A percentile compares a stretch with the other conserved stretches of the same genome.
Conservation (phyloP, 1,140 invertebrate species). For the Campoletis sonorensis region DNA sequence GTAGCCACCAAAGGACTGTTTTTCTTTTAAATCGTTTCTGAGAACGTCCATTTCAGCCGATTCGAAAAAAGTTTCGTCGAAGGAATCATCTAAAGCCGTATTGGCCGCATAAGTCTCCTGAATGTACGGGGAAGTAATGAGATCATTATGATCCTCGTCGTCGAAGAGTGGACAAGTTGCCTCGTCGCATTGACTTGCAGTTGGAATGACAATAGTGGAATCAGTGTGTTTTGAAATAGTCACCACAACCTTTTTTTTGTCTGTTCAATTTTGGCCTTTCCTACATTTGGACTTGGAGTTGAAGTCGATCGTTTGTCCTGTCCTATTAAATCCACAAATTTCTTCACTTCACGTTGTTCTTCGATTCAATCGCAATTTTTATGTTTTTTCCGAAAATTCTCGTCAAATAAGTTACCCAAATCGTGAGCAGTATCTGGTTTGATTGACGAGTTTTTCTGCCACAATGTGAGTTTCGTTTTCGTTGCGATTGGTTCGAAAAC, state of each 20-base stretch:
- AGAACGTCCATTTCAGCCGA: neutral
- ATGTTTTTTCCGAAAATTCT: constrained; percentile 22
- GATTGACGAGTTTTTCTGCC: neutral
- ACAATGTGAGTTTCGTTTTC: constrained; percentile 8
- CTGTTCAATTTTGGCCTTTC: neutral
- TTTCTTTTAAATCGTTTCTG: neutral
- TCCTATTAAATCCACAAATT: neutral
- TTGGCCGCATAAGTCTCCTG: neutral
- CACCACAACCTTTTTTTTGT: neutral
- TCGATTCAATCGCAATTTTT: neutral
- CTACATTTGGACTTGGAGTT: neutral
- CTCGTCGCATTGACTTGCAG: constrained; percentile 35
- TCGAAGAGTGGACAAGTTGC: constrained; percentile 29
- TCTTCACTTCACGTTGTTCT: neutral
- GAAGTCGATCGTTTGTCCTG: neutral
- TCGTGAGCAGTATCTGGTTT: constrained; percentile 32
- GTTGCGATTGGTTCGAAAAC: constrained; percentile 48
- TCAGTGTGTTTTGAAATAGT: neutral
- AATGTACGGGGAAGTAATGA: neutral
- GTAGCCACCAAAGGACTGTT: neutral
- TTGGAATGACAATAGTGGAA: neutral
- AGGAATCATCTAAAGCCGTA: neutral
- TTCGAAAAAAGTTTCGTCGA: constrained; percentile 19
- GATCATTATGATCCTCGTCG: constrained; percentile 15
- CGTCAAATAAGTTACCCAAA: constrained; percentile 27